A percentile compares a stretch with the other conserved stretches of the same genome.
These are phyloP conservation scores for Piezodorus guildinii DNA, from an alignment of 1,140 invertebrate species.

Conservation along the genomic window DNA sequence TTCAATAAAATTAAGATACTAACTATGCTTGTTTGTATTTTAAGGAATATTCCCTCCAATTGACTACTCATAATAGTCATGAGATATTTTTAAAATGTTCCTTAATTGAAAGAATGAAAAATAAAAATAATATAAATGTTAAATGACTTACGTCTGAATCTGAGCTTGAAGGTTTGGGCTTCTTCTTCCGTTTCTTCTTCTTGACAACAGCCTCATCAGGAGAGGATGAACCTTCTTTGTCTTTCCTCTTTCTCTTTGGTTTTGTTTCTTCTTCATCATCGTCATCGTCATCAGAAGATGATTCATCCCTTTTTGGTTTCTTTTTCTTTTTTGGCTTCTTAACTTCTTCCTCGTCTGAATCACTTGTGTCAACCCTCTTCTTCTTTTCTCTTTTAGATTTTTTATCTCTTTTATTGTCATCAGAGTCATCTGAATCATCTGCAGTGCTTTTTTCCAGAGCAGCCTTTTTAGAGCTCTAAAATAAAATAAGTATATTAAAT, in stretches of 20 bases:
- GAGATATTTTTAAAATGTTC: too few species aligned
- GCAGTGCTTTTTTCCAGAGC: constrained; percentile 43
- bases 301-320: constrained; percentile 38
- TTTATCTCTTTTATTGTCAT: constrained; percentile 38
- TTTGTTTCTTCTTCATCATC: constrained; percentile 40
- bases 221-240: constrained; percentile 46
- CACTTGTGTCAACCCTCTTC: constrained; percentile 36
- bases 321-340: constrained; percentile 53
- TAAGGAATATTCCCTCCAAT: too few species aligned
- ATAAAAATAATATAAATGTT: too few species aligned
- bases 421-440: constrained; percentile 44
- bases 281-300: constrained; percentile 48
- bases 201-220: constrained; percentile 45
- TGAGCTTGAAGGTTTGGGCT: constrained; percentile 46
- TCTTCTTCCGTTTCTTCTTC: constrained; percentile 53
- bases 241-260: constrained; percentile 53
- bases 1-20: background rate
- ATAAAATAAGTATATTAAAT: too few species aligned
- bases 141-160: constrained; percentile 43
- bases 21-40: too few species aligned
- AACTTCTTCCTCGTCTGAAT: constrained; percentile 51
- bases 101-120: too few species aligned
- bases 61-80: too few species aligned
- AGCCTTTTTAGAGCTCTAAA: too few species aligned
- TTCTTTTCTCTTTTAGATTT: constrained; percentile 41